A percentile compares a stretch with the other conserved stretches of the same genome.
phyloP scores from a whole-genome alignment of 2,113 vertebrate species.

The Saccopteryx leptura region DNA sequence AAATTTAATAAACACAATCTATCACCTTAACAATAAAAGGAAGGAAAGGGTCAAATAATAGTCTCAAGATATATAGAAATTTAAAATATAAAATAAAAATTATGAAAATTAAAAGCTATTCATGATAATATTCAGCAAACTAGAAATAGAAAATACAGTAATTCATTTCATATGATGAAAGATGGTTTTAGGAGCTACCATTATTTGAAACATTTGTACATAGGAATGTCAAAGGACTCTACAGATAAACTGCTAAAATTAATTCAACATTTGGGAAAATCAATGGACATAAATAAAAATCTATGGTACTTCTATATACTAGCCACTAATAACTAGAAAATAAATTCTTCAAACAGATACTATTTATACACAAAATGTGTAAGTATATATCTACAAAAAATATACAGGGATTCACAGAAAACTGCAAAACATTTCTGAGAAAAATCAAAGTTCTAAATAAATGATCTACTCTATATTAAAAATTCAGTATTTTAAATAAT shows the following conservation, averaged over 20 bases:
- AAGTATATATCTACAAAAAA: background rate
- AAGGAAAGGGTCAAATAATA: slow-evolving; percentile 32
- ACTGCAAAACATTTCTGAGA: background rate
- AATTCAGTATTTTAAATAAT: slow-evolving; percentile 6
- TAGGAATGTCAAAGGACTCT: background rate
- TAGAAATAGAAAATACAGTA: background rate
- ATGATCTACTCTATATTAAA: slow-evolving; percentile 33
- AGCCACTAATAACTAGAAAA: background rate
- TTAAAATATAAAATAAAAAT: background rate
- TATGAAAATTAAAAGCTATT: slow-evolving; percentile 10
- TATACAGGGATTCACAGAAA: background rate
- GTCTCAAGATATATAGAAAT: background rate
- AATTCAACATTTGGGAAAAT: background rate
- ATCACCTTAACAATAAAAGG: background rate
- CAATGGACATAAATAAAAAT: background rate
- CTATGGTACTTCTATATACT: background rate
- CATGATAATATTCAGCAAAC: background rate
- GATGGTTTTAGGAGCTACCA: background rate
- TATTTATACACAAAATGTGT: slow-evolving; percentile 22
- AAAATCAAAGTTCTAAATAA: slow-evolving; percentile 54
- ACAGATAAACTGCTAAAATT: background rate
- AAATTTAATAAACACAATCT: background rate
- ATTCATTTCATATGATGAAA: slow-evolving; percentile 24
- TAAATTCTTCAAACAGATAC: background rate
- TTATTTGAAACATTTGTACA: slow-evolving; percentile 10